Evolutionary conservation across 2,113 vertebrate species (phyloP).

Genomic region (Aviceda subcristata): DNA sequence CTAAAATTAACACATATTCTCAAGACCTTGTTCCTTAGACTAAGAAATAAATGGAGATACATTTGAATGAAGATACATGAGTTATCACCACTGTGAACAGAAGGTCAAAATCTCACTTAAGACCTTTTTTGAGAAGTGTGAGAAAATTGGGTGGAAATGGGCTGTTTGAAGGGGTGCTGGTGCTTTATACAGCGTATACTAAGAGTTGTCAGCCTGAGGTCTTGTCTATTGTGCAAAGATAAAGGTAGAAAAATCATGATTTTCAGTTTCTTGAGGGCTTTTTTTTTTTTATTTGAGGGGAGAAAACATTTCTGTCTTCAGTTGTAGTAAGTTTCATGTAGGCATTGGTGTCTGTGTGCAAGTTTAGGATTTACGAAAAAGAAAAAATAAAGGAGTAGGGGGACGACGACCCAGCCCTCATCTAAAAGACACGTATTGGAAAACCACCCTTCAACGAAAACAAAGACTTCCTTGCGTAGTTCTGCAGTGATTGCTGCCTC

Average conservation of each 20-base stretch:
- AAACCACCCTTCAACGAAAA: not conserved
- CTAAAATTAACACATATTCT: not conserved
- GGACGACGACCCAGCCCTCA: accelerated
- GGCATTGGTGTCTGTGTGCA: not conserved
- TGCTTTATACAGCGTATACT: not conserved
- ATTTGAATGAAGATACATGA: not conserved
- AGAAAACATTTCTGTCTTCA: not conserved
- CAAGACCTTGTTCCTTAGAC: not conserved
- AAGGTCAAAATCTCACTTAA: not conserved
- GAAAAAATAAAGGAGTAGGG: too few relatives aligned
- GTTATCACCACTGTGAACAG: not conserved
- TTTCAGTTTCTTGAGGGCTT: not conserved
- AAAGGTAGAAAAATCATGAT: not conserved
- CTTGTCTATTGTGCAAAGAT: not conserved
- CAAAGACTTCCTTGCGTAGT: not conserved
- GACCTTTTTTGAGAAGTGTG: not conserved
- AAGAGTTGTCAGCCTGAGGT: not conserved
- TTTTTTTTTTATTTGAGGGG: not conserved
- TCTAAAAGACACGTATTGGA: not conserved
- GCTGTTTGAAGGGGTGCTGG: not conserved
- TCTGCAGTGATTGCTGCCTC: not conserved
- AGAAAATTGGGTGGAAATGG: not conserved
- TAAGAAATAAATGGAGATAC: not conserved
- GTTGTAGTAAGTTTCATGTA: not conserved
- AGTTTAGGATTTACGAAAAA: not conserved